Percentiles rank a stretch among this genome's conserved stretches.
Evolutionary conservation across 1,140 invertebrate genomes (phyloP).

Genomic region (Atta colombica): DNA sequence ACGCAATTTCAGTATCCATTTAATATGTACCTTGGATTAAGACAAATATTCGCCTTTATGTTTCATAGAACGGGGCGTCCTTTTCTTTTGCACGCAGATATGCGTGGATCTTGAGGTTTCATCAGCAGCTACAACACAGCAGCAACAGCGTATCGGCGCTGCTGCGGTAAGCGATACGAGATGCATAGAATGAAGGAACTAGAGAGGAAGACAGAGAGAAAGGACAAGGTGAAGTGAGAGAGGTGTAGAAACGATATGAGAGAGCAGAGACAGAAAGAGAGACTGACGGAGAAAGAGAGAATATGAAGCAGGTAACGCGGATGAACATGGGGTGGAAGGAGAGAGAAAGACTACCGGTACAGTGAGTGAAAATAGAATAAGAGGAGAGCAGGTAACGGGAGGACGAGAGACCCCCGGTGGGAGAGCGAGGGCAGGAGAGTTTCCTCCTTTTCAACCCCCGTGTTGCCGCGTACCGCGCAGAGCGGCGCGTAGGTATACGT

Average conservation of each 20-base stretch:
- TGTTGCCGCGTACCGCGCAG: constrained; percentile 61
- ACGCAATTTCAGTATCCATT: constrained; percentile 21
- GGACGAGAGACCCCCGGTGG: constrained; percentile 23
- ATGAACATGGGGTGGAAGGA: neutral
- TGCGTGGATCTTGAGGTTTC: constrained; percentile 49
- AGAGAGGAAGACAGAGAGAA: constrained; percentile 33
- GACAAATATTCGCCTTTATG: constrained; percentile 39
- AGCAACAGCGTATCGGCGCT: constrained; percentile 40
- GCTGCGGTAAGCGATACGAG: constrained; percentile 53
- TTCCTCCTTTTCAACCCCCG: constrained; percentile 70
- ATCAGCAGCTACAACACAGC: constrained; percentile 32
- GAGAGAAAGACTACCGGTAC: constrained; percentile 34
- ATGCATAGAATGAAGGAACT: constrained; percentile 51
- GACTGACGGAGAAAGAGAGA: constrained; percentile 43
- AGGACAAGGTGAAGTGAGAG: constrained; percentile 28
- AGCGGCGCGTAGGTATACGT: constrained; percentile 71
- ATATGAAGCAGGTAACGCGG: neutral
- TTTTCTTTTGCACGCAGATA: constrained; percentile 23
- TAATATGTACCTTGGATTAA: constrained; percentile 19
- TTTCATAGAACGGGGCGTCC: neutral
- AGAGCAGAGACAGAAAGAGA: constrained; percentile 28
- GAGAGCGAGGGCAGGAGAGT: constrained; percentile 29
- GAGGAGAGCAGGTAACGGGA: constrained; percentile 49
- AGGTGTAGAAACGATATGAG: neutral
- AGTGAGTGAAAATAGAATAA: constrained; percentile 62